Conservation (phyloP, 53 echinoderm and acorn worm genomes). For the Glandiceps talaboti region DNA sequence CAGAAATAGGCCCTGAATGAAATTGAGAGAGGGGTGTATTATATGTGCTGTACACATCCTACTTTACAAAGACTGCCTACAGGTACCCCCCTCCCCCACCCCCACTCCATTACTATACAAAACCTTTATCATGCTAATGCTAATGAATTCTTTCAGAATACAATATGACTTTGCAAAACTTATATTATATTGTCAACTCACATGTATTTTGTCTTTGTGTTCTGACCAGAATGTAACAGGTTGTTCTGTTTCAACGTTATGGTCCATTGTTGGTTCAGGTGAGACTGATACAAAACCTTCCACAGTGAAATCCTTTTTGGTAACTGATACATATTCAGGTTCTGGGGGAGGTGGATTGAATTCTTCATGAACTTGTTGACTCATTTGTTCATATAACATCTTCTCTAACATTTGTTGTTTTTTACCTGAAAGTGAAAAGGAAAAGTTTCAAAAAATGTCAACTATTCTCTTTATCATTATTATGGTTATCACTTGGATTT, state of each 20-base stretch:
- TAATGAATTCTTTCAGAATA: too few species aligned
- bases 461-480: too few species aligned
- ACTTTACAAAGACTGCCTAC: too few species aligned
- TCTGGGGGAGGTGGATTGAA: slow-evolving; percentile 55
- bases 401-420: slow-evolving; percentile 74
- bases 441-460: too few species aligned
- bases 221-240: slow-evolving; percentile 93
- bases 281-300: slow-evolving; percentile 64
- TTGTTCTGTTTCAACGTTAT: slow-evolving; percentile 88
- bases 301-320: slow-evolving; percentile 67
- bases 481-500: too few species aligned
- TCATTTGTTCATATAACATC: slow-evolving; percentile 61
- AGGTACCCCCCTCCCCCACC: too few species aligned
- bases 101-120: too few species aligned
- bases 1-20: too few species aligned
- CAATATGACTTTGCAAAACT: too few species aligned
- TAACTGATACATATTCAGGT: slow-evolving; percentile 65
- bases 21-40: too few species aligned
- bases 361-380: slow-evolving; percentile 58
- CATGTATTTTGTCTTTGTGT: slow-evolving; percentile 92
- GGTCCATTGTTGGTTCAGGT: slow-evolving; percentile 60
- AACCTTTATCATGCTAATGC: too few species aligned
- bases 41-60: too few species aligned
- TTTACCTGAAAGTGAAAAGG: slow-evolving; percentile 30
- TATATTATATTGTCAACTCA: slow-evolving; percentile 43